Conservation (phyloP, 2,113 vertebrate genomes). For the Pimephales promelas region DNA sequence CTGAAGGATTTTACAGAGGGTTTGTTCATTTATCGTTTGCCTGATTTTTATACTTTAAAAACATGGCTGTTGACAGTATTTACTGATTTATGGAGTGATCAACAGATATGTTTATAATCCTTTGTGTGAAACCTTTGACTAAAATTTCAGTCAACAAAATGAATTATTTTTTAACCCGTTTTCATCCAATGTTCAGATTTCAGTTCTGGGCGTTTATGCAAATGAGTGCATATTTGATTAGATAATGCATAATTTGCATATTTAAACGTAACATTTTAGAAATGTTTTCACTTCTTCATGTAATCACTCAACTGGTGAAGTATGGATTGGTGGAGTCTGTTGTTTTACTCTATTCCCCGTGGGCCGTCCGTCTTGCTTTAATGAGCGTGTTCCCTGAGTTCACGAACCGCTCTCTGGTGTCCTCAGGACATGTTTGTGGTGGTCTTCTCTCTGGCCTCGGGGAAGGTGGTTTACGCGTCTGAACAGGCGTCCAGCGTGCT, state of each 20-base stretch:
- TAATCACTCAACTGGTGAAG: background rate
- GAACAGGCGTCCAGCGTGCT: constrained; percentile 85
- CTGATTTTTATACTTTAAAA: too few relatives aligned
- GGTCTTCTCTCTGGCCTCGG: constrained; percentile 85
- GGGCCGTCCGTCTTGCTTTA: background rate
- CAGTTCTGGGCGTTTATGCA: background rate
- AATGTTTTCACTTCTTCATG: too few relatives aligned
- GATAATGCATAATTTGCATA: background rate
- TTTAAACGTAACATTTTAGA: background rate
- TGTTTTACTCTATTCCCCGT: background rate
- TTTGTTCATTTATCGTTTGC: background rate
- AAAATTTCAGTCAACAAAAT: background rate
- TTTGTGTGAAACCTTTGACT: too few relatives aligned
- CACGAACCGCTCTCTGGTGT: background rate
- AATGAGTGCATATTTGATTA: background rate
- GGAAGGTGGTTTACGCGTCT: constrained; percentile 81
- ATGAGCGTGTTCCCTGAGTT: background rate
- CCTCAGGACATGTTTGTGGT: constrained; percentile 85
- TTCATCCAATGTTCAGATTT: background rate
- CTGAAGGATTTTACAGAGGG: background rate
- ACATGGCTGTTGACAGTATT: background rate
- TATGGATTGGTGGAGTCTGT: background rate
- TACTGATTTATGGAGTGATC: background rate
- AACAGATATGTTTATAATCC: background rate
- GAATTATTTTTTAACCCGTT: background rate